phyloP scores from a whole-genome alignment of 2,888 invertebrate genomes.

The Trachelus stipa region DNA sequence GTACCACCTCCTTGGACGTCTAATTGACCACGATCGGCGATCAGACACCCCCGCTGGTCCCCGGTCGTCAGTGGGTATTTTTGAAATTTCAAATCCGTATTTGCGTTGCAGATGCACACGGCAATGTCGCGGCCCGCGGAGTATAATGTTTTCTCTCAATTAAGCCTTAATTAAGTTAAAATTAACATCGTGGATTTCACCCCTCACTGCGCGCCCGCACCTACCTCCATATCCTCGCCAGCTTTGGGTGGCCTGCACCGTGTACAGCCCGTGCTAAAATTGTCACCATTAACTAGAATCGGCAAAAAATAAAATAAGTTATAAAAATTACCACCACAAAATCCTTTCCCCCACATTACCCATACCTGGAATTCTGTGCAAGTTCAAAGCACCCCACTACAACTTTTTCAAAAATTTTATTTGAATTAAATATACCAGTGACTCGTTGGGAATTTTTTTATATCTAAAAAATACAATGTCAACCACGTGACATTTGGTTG shows the following conservation, averaged over 20 bases:
- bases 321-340: not conserved
- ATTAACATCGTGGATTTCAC: conserved; percentile 65
- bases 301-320: not conserved
- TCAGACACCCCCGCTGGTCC: conserved; percentile 45
- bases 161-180: conserved; percentile 68
- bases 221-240: conserved; percentile 38
- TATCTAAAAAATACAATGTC: not conserved
- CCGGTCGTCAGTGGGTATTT: conserved; percentile 43
- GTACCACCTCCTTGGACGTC: conserved; percentile 32
- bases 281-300: conserved; percentile 17
- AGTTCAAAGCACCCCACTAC: not conserved
- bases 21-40: conserved; percentile 64
- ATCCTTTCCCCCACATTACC: not conserved
- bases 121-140: conserved; percentile 60
- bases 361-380: not conserved
- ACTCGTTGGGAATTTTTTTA: not conserved
- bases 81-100: conserved; percentile 67
- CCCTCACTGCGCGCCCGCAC: conserved; percentile 46
- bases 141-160: conserved; percentile 67
- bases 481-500: not conserved
- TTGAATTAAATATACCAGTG: not conserved
- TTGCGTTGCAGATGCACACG: conserved; percentile 65
- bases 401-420: not conserved
- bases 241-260: conserved; percentile 64
- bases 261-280: conserved; percentile 51